Percentiles rank a stretch among this genome's conserved stretches.
Evolutionary conservation across 2,888 invertebrate species (phyloP).

Genomic region (Hirtodrosophila histrioides): DNA sequence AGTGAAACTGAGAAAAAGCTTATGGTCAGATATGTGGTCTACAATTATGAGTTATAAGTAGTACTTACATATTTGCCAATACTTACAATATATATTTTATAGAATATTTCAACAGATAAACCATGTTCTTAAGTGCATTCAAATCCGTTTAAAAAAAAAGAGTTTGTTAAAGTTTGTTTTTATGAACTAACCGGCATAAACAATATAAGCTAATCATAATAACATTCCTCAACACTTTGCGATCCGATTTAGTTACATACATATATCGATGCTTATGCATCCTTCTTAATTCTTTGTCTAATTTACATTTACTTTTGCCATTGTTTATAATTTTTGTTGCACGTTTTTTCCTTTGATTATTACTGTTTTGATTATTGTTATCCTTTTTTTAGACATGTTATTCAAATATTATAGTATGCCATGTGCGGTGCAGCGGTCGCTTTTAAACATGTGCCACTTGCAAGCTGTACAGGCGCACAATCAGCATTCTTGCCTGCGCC

Average conservation of each 20-base stretch:
- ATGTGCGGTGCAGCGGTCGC: conserved; percentile 36
- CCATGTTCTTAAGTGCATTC: conserved; percentile 57
- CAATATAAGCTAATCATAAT: conserved; percentile 67
- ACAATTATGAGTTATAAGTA: conserved; percentile 55
- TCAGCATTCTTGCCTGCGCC: conserved; percentile 78
- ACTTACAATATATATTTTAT: conserved; percentile 68
- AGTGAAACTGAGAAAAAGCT: conserved; percentile 44
- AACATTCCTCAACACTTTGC: conserved; percentile 82
- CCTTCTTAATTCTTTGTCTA: conserved; percentile 31
- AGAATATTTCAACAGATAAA: conserved; percentile 60
- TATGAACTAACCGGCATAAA: conserved; percentile 60
- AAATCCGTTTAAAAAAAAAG: conserved; percentile 61
- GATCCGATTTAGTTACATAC: conserved; percentile 42
- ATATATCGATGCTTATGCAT: conserved; percentile 35
- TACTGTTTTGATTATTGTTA: conserved; percentile 49
- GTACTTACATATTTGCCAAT: conserved; percentile 61
- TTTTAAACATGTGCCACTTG: conserved; percentile 49
- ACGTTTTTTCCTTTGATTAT: conserved; percentile 34
- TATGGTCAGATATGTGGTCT: conserved; percentile 56
- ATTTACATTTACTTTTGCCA: conserved; percentile 41
- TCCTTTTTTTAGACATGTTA: conserved; percentile 46
- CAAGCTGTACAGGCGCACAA: conserved; percentile 41
- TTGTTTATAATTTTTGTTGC: conserved; percentile 57
- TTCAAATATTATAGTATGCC: conserved; percentile 36
- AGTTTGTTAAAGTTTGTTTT: conserved; percentile 78